phyloP scores from a whole-genome alignment of 2,113 vertebrate genomes.

The Podiceps cristatus region DNA sequence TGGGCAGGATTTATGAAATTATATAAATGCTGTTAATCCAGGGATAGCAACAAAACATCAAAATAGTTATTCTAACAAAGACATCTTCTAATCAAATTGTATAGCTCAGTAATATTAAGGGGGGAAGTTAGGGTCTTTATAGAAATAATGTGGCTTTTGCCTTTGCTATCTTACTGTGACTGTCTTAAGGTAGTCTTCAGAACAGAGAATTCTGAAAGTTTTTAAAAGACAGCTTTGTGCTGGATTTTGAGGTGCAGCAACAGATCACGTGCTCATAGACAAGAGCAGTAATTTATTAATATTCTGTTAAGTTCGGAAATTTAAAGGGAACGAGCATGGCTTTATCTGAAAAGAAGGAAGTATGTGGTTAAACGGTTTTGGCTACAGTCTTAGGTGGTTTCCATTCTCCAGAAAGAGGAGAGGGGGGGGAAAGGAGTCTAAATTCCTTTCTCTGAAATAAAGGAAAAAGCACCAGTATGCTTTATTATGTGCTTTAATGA shows the following conservation, averaged over 20 bases:
- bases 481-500: constrained; percentile 32
- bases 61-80: not conserved
- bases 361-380: constrained; percentile 90
- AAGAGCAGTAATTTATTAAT: constrained; percentile 21
- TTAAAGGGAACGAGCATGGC: constrained; percentile 69
- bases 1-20: not conserved
- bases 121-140: not conserved
- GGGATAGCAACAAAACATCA: not conserved
- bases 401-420: constrained; percentile 73
- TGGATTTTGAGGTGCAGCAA: not conserved
- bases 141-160: not conserved
- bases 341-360: constrained; percentile 90
- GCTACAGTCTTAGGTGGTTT: constrained; percentile 73
- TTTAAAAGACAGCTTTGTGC: not conserved
- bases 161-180: not conserved
- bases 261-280: not conserved
- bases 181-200: not conserved
- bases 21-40: not conserved
- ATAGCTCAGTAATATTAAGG: not conserved
- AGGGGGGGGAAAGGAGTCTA: constrained; percentile 24
- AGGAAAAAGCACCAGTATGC: constrained; percentile 9
- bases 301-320: constrained; percentile 42
- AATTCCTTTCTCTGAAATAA: constrained; percentile 22
- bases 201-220: not conserved
- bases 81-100: not conserved